phyloP scores from a whole-genome alignment of 2,797 vertebrate species.

The Mormyrus hasselquistii region DNA sequence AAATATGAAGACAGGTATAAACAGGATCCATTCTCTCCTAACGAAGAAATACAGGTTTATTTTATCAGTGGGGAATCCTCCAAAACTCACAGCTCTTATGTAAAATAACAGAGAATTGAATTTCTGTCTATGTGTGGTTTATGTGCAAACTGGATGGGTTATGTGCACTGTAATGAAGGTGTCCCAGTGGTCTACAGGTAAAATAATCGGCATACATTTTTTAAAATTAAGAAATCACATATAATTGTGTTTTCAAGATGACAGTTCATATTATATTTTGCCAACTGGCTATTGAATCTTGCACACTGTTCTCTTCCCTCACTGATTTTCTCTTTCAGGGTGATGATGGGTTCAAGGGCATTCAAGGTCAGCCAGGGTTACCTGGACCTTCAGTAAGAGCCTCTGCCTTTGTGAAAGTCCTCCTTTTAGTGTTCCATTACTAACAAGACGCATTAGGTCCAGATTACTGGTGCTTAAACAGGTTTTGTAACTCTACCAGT shows the following conservation, averaged over 20 bases:
- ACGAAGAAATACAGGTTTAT: not conserved
- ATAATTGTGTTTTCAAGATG: not conserved
- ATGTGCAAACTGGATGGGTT: not conserved
- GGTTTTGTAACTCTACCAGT: not conserved
- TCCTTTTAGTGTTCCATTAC: not conserved
- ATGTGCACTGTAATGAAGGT: not conserved
- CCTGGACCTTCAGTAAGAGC: slow-evolving; percentile 67
- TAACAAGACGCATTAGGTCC: not conserved
- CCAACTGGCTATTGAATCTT: not conserved
- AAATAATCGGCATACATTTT: not conserved
- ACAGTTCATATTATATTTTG: not conserved
- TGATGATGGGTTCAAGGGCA: slow-evolving; percentile 63
- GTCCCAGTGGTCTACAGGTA: not conserved
- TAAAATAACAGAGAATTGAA: not conserved
- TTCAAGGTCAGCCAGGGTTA: slow-evolving; percentile 59
- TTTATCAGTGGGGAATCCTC: not conserved
- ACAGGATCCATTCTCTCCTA: not conserved
- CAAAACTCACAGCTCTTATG: not conserved
- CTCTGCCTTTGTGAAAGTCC: not conserved
- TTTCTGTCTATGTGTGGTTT: not conserved
- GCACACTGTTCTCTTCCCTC: not conserved
- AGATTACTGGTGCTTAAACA: not conserved
- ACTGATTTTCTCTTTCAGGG: slow-evolving; percentile 59
- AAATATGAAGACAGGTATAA: not conserved
- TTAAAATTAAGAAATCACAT: not conserved